Evolutionary conservation across 2,797 vertebrate species (phyloP).

Genomic region (Artibeus jamaicensis): DNA sequence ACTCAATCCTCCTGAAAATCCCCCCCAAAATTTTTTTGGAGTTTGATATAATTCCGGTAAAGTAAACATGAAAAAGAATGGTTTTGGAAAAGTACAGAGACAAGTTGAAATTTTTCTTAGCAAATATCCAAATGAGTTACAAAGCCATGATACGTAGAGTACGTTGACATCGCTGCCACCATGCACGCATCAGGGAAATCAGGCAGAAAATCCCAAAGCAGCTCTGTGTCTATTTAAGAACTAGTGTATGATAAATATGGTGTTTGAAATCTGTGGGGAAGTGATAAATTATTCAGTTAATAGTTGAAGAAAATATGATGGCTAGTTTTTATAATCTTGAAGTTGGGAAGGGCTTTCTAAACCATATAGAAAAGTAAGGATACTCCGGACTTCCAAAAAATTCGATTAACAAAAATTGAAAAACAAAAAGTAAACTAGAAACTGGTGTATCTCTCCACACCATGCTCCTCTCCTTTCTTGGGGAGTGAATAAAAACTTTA

Average conservation of each 20-base stretch:
- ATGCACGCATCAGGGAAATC: slow-evolving; percentile 40
- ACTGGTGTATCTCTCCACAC: no score
- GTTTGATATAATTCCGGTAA: background rate
- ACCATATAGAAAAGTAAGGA: background rate
- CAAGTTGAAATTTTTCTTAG: slow-evolving; percentile 33
- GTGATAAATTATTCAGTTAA: slow-evolving; percentile 68
- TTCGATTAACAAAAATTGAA: slow-evolving; percentile 5
- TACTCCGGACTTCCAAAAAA: background rate
- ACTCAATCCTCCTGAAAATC: background rate
- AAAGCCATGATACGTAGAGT: slow-evolving; percentile 5
- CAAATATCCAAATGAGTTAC: slow-evolving; percentile 46
- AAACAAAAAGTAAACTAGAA: background rate
- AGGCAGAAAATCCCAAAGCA: slow-evolving; percentile 61
- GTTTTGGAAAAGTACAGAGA: slow-evolving; percentile 28
- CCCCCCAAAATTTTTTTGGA: background rate
- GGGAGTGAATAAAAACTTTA: no score
- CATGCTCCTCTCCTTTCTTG: no score
- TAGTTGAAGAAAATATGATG: slow-evolving; percentile 26
- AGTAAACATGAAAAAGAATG: slow-evolving; percentile 23
- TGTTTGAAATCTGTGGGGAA: slow-evolving; percentile 58
- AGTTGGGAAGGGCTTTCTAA: slow-evolving; percentile 1
- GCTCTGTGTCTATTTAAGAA: slow-evolving; percentile 33
- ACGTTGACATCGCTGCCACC: slow-evolving; percentile 46
- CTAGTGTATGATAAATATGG: slow-evolving; percentile 51
- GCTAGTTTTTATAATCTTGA: slow-evolving; percentile 40